phyloP scores from a whole-genome alignment of 2,113 vertebrate species.

The Copsychus sechellarum region DNA sequence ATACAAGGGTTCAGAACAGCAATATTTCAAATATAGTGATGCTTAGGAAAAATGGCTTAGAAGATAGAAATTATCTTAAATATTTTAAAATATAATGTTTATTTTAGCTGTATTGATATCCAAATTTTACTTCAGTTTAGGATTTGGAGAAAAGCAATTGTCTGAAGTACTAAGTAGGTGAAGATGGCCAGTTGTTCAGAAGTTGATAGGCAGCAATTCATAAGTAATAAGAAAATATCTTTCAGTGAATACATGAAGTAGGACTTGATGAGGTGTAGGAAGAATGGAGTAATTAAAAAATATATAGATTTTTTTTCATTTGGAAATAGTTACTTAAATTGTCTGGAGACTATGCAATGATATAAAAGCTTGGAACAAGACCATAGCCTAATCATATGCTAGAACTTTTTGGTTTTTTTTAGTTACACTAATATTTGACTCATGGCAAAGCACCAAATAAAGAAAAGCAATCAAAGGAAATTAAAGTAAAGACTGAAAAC shows the following conservation, averaged over 20 bases:
- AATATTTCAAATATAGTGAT: neutral
- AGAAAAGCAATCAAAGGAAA: slow-evolving; percentile 4
- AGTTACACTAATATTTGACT: neutral
- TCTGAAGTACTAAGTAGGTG: neutral
- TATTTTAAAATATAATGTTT: neutral
- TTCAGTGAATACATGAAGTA: neutral
- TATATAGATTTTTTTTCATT: neutral
- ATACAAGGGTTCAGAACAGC: neutral
- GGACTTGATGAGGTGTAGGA: neutral
- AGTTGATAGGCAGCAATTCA: neutral
- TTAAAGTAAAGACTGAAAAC: neutral
- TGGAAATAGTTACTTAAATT: neutral
- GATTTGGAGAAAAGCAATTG: neutral
- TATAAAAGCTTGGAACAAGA: neutral
- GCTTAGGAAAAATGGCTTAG: neutral
- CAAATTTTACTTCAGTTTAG: neutral
- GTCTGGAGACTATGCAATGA: neutral
- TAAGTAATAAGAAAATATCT: neutral
- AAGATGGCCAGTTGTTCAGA: neutral
- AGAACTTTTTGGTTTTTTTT: neutral
- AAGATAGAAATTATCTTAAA: neutral
- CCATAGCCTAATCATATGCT: neutral
- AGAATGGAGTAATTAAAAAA: neutral
- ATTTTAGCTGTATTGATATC: neutral
- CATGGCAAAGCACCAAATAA: neutral